phyloP scores from a whole-genome alignment of 2,113 vertebrate genomes.

The Poeciliopsis turrubarensis region DNA sequence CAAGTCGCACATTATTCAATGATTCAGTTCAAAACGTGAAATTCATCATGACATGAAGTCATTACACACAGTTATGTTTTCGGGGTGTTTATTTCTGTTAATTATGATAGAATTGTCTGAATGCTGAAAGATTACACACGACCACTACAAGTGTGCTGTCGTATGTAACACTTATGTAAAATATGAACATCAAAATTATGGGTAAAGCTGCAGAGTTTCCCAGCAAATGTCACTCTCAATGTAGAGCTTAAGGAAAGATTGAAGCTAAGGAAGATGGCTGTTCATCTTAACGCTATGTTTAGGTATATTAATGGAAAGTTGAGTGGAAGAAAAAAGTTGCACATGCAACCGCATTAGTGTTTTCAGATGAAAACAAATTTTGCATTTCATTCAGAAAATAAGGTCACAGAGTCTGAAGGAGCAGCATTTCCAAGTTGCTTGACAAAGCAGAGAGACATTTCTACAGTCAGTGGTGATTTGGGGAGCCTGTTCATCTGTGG shows the following conservation, averaged over 20 bases:
- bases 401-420: too few relatives aligned
- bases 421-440: too few relatives aligned
- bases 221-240: background rate
- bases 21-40: background rate
- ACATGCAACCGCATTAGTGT: too few relatives aligned
- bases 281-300: too few relatives aligned
- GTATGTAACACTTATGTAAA: background rate
- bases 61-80: background rate
- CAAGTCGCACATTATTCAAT: background rate
- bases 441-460: too few relatives aligned
- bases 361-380: too few relatives aligned
- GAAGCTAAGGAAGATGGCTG: background rate
- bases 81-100: background rate
- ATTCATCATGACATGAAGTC: background rate
- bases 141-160: background rate
- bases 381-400: too few relatives aligned
- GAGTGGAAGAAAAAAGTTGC: background rate
- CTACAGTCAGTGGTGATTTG: too few relatives aligned
- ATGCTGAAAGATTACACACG: background rate
- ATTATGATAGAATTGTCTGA: background rate
- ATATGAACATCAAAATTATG: background rate
- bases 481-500: too few relatives aligned
- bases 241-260: background rate
- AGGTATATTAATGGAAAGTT: background rate
- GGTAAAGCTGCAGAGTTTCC: background rate